Evolutionary conservation across 2,113 vertebrate genomes (phyloP), one percentile per base, ranked within the genome.

Genomic region (Euleptes europaea): DNA sequence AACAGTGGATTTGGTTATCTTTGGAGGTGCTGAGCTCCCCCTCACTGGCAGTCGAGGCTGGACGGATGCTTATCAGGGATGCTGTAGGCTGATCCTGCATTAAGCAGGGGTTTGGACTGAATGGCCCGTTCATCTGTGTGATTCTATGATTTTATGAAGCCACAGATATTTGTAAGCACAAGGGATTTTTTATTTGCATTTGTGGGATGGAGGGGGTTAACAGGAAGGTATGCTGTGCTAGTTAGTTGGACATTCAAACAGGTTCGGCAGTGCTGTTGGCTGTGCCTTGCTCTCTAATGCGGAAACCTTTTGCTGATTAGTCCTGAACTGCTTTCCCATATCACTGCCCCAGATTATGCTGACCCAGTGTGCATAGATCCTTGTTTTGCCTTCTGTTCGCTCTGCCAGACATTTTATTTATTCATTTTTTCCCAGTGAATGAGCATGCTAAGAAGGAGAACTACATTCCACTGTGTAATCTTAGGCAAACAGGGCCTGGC

Each of bases 341-440:
- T 72, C 78, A 70, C 73, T 1, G 82, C 85, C 70, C 78, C 76
- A 17, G 28, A 73, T 79, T 84, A 88, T 31, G 49, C 51, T 73
- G 75, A 85, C 80, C 69, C 88, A 84, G 72, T 83, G 88, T 88
- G 6, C 75, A 28, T 69, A 91, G 87, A 89, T 57, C 93, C 85
- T 83, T 86, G 47, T 88, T 91, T 90, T 10, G 14, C 84, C 57
- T 80, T 67, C 75, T 70, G 78, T 67, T 90, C 78, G 66, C 83
- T 86, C 78, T 0, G 5, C 89, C 85, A 74, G 60, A 70, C 23
- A 69, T 31, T 81, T 47, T 26, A 87, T 88, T 77, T 4, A 90
- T 92, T 31, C 15, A 70, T 91, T 80, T 70, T 87, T 92, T 94
- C 90, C 91, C 60, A 90, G 84, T 4, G 69, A 91, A 71, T 86